Evolutionary conservation across 1,140 invertebrate genomes (phyloP), one percentile per base, ranked within the genome.

Genomic region (Drosophila athabasca): DNA sequence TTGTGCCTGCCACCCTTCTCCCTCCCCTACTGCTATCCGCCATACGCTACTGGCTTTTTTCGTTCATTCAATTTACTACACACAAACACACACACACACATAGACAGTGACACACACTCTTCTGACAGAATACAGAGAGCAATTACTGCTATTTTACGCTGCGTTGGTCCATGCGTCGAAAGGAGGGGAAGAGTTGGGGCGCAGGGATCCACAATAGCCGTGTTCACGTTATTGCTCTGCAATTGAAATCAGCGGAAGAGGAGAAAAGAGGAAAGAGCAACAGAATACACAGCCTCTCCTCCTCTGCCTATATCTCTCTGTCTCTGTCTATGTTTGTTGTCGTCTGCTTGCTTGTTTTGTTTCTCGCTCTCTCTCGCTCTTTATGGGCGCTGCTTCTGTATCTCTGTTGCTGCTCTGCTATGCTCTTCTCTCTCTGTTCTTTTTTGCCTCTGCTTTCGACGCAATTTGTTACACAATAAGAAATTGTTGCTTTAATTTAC

Each of bases 51-150:
- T 77, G 68, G 52, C 62, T 83, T 83, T 82, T 87, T 83, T 87
- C 72, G 76, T 85, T 85, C 83, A 85, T 87, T 85, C 83, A 85
- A 85, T 87, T 87, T 85, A 81, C 72, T 85, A 84, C 82, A 77
- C 57, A 69, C 55, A 66, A 19, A 19, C 17, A 19, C 17, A 19
- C 1, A 19, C 17, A 19, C 17, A 19, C 17, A 43, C 48, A 70
- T 19, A 3, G 35, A 39, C 35, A 39, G 35, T 11, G 35, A 39
- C 41, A 41, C 31, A 43, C 24, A 57, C 50, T 48, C 76, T 11
- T 39, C 11, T 39, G 62, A 69, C 72, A 66, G 17, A 19, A 19
- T 19, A 19, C 17, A 19, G 76, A 77, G 74, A 73, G 68, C 81
- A 85, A 85, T 85, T 85, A 85, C 82, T 85, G 83, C 66, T 78